Evolutionary conservation across 2,888 invertebrate species (phyloP).

Genomic region (Psococerastis gibbosa): DNA sequence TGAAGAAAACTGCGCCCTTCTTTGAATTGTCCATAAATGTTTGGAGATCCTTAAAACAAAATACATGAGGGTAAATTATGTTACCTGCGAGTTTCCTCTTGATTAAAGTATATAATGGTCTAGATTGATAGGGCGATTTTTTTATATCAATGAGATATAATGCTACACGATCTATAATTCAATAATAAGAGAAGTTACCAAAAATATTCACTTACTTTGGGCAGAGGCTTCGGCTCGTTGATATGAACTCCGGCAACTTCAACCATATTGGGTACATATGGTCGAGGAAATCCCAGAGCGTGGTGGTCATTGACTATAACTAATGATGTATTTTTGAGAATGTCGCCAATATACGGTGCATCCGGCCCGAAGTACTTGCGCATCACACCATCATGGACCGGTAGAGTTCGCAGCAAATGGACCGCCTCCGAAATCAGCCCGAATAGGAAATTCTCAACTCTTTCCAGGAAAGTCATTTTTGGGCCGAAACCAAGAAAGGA

Average conservation of each 20-base stretch:
- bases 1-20: constrained; percentile 24
- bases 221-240: constrained; percentile 17
- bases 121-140: no score
- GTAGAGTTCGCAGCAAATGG: neutral
- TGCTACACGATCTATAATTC: no score
- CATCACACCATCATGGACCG: neutral
- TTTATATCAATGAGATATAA: no score
- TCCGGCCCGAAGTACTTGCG: constrained; percentile 25
- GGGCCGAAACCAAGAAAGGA: neutral
- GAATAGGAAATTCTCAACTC: neutral
- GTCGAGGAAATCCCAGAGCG: constrained; percentile 18
- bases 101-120: no score
- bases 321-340: constrained; percentile 25
- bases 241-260: constrained; percentile 20
- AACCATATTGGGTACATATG: constrained; percentile 19
- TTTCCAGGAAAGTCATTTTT: neutral
- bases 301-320: constrained; percentile 19
- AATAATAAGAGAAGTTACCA: no score
- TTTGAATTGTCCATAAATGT: constrained; percentile 17
- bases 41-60: constrained; percentile 17
- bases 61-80: no score
- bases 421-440: neutral
- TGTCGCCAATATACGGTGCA: constrained; percentile 30
- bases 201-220: constrained; percentile 19
- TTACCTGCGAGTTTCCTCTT: no score